Conservation (phyloP, 2,888 invertebrate genomes). For the Eudasyphora cyanicolor region DNA sequence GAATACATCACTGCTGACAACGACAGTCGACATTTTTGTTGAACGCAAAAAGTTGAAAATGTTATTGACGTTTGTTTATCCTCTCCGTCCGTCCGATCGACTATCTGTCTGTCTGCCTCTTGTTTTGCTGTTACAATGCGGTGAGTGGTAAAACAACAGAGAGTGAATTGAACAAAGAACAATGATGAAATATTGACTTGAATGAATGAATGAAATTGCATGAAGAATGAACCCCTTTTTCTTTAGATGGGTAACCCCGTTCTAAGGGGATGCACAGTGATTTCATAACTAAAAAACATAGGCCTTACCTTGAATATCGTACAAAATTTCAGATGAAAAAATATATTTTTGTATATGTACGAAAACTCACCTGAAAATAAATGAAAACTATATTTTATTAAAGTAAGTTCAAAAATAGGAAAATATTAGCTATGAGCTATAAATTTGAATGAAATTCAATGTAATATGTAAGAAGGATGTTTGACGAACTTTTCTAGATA, state of each 20-base stretch:
- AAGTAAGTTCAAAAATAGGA: too few relatives aligned
- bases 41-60: too few relatives aligned
- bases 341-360: too few relatives aligned
- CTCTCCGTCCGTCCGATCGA: not conserved
- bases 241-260: not conserved
- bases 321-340: too few relatives aligned
- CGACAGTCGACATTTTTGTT: slow-evolving; percentile 57
- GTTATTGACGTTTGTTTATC: slow-evolving; percentile 2
- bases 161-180: not conserved
- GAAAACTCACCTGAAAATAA: too few relatives aligned
- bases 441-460: too few relatives aligned
- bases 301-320: too few relatives aligned
- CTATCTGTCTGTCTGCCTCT: not conserved
- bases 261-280: not conserved
- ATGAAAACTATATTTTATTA: too few relatives aligned
- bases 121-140: slow-evolving; percentile 15
- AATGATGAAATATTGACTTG: slow-evolving; percentile 53
- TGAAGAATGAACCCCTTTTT: not conserved
- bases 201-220: slow-evolving; percentile 51
- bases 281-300: too few relatives aligned
- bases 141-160: not conserved
- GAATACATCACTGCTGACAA: slow-evolving; percentile 35
- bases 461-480: too few relatives aligned
- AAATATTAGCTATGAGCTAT: too few relatives aligned
- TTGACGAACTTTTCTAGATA: too few relatives aligned